These are phyloP conservation scores for Salmo trutta DNA, from an alignment of 2,797 vertebrate species.

Conservation along the genomic window DNA sequence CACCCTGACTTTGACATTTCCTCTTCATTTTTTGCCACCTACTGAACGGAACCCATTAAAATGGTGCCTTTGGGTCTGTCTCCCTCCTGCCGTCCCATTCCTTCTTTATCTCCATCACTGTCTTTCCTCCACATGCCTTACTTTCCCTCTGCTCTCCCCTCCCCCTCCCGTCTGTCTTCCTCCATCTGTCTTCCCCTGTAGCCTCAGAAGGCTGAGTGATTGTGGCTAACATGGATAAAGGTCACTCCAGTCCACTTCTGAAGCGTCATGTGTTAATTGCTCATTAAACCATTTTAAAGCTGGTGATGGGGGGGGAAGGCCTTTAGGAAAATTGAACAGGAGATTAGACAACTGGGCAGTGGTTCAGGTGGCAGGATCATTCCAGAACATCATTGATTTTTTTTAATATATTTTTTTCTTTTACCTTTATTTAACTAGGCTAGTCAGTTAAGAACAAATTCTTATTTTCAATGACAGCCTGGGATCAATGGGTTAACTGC, in stretches of 20 bases:
- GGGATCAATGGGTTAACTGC: too few relatives aligned
- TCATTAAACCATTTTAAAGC: constrained; percentile 23
- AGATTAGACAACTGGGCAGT: constrained; percentile 47
- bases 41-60: neutral
- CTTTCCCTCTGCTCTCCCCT: constrained; percentile 2
- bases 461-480: too few relatives aligned
- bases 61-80: constrained; percentile 17
- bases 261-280: constrained; percentile 22
- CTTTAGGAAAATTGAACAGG: constrained; percentile 32
- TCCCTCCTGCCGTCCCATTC: constrained; percentile 58
- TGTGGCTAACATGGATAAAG: constrained; percentile 36
- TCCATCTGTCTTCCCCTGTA: neutral
- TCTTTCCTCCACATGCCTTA: constrained; percentile 42
- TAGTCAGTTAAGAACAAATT: too few relatives aligned
- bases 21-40: too few relatives aligned
- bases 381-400: constrained; percentile 47
- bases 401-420: too few relatives aligned
- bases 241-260: constrained; percentile 63
- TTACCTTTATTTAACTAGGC: too few relatives aligned
- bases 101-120: constrained; percentile 31
- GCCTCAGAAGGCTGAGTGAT: constrained; percentile 56
- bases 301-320: constrained; percentile 4
- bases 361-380: constrained; percentile 44
- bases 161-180: neutral
- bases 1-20: too few relatives aligned